A percentile compares a stretch with the other conserved stretches of the same genome.
These are phyloP conservation scores for Kradibia gibbosae DNA, from an alignment of 1,140 invertebrate genomes.

Conservation along the genomic window DNA sequence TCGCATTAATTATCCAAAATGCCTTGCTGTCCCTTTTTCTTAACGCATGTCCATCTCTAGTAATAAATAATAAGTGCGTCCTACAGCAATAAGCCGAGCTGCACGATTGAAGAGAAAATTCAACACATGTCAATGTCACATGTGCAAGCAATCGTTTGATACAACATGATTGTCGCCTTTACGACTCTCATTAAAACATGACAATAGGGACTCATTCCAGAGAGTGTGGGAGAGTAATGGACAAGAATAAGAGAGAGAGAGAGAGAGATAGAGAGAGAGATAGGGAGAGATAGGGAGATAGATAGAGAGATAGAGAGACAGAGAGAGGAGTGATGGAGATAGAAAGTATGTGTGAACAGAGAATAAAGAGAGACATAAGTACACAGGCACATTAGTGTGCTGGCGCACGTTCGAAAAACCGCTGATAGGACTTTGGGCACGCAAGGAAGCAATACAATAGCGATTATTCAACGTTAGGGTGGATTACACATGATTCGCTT, in stretches of 20 bases:
- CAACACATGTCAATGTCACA: slow-evolving; percentile 38
- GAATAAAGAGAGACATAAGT: slow-evolving; percentile 29
- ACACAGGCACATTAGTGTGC: slow-evolving; percentile 47
- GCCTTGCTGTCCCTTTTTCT: not conserved
- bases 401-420: slow-evolving; percentile 52
- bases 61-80: slow-evolving; percentile 31
- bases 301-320: slow-evolving; percentile 35
- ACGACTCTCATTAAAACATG: slow-evolving; percentile 45
- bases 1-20: not conserved
- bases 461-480: slow-evolving; percentile 66
- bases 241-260: too few species aligned
- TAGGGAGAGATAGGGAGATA: slow-evolving; percentile 33
- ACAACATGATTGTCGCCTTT: slow-evolving; percentile 45
- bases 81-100: slow-evolving; percentile 18
- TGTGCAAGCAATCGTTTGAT: slow-evolving; percentile 45
- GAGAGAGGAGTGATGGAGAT: slow-evolving; percentile 23
- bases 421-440: slow-evolving; percentile 50
- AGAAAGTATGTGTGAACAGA: too few species aligned
- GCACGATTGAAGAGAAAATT: not conserved
- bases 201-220: slow-evolving; percentile 31
- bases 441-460: slow-evolving; percentile 56
- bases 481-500: slow-evolving; percentile 62
- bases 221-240: slow-evolving; percentile 16
- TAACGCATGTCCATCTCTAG: not conserved
- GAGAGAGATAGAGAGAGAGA: slow-evolving; percentile 23